phyloP scores from a whole-genome alignment of 2,888 invertebrate species.

The Diarsia mendica region DNA sequence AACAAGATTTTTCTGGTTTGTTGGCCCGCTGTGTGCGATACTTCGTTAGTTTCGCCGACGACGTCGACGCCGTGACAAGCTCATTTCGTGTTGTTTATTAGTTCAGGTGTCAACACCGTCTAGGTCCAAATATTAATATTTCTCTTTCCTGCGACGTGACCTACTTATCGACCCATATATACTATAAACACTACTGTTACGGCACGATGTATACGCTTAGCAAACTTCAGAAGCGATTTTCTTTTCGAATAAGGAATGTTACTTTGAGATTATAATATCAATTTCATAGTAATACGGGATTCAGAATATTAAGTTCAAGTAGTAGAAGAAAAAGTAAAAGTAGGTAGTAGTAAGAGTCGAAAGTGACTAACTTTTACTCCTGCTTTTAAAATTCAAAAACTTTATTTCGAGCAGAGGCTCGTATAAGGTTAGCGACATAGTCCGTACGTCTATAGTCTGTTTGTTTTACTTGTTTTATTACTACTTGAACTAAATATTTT shows the following conservation, averaged over 20 bases:
- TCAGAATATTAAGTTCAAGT: not conserved
- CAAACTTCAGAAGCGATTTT: not conserved
- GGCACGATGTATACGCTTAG: not conserved
- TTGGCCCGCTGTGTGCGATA: slow-evolving; percentile 55
- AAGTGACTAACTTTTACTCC: too few species aligned
- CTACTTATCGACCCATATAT: slow-evolving; percentile 42
- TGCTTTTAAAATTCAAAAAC: too few species aligned
- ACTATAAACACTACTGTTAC: slow-evolving; percentile 7
- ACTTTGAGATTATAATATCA: not conserved
- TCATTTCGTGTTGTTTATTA: slow-evolving; percentile 63
- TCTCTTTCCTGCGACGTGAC: slow-evolving; percentile 45
- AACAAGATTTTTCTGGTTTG: slow-evolving; percentile 61
- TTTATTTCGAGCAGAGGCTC: too few species aligned
- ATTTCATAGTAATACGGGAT: not conserved
- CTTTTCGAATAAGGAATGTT: not conserved
- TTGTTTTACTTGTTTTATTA: too few species aligned
- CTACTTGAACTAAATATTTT: too few species aligned
- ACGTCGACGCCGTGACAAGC: slow-evolving; percentile 54
- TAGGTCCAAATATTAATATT: slow-evolving; percentile 59
- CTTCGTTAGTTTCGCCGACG: slow-evolving; percentile 62
- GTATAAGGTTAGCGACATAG: too few species aligned
- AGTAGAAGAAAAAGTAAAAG: too few species aligned
- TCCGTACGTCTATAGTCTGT: too few species aligned
- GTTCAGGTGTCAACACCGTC: slow-evolving; percentile 58
- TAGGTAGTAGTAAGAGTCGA: too few species aligned